Conservation (phyloP, 1,140 invertebrate species). For the Cherax destructor region DNA sequence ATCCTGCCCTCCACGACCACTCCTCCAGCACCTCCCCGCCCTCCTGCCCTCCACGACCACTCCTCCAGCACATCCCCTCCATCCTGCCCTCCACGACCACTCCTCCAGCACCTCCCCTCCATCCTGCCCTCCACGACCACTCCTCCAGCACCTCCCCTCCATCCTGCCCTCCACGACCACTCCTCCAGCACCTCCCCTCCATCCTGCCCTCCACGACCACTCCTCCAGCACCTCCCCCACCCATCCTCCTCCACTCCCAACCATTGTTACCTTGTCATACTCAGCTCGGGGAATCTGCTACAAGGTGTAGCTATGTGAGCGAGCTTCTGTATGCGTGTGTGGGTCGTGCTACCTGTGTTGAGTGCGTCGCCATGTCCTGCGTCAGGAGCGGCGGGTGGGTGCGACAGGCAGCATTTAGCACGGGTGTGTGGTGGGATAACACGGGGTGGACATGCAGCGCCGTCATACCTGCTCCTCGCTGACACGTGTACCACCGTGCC, state of each 20-base stretch:
- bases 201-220: background rate
- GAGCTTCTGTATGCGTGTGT: background rate
- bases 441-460: slow-evolving; percentile 12
- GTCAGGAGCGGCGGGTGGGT: background rate
- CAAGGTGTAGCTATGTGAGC: background rate
- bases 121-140: background rate
- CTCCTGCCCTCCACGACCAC: no score
- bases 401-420: slow-evolving; percentile 46
- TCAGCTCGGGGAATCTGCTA: no score
- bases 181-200: background rate
- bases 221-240: background rate
- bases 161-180: no score
- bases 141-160: background rate
- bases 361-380: background rate
- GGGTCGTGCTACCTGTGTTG: background rate
- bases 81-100: no score
- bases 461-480: slow-evolving; percentile 42
- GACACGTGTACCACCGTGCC: slow-evolving; percentile 44
- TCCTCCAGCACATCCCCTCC: no score
- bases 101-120: no score
- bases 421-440: slow-evolving; percentile 18
- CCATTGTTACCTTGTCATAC: background rate
- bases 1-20: no score
- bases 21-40: no score
- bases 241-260: background rate